These are phyloP conservation scores for Tipula helvola DNA, from an alignment of 2,888 invertebrate genomes.

Conservation along the genomic window DNA sequence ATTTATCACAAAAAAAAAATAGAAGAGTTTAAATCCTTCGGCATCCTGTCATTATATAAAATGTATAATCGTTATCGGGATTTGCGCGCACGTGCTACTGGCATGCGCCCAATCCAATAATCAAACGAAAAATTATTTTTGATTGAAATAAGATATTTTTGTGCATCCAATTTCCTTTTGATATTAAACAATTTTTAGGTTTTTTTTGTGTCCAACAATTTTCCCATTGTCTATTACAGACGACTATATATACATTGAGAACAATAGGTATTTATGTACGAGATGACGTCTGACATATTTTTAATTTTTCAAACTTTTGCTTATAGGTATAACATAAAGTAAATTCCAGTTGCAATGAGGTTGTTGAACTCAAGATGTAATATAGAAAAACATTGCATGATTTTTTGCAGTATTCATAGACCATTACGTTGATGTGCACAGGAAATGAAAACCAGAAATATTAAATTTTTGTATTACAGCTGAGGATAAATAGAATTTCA, in stretches of 20 bases:
- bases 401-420: background rate
- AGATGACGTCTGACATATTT: background rate
- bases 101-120: background rate
- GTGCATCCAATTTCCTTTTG: background rate
- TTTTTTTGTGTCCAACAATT: background rate
- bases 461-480: no score
- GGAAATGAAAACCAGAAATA: background rate
- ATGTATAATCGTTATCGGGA: background rate
- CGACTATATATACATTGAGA: background rate
- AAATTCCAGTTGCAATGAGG: background rate
- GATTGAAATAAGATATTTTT: background rate
- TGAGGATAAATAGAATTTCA: background rate
- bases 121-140: background rate
- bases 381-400: background rate
- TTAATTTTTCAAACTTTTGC: background rate
- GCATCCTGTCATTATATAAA: background rate
- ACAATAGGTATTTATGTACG: background rate
- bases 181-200: background rate
- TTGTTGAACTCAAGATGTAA: background rate
- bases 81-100: background rate
- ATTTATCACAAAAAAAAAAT: background rate
- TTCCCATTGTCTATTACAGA: background rate
- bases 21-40: background rate
- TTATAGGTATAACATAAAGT: background rate
- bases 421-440: background rate